Evolutionary conservation across 35 echinoderm and acorn worm species (phyloP).

Genomic region (Strongylocentrotus purpuratus): DNA sequence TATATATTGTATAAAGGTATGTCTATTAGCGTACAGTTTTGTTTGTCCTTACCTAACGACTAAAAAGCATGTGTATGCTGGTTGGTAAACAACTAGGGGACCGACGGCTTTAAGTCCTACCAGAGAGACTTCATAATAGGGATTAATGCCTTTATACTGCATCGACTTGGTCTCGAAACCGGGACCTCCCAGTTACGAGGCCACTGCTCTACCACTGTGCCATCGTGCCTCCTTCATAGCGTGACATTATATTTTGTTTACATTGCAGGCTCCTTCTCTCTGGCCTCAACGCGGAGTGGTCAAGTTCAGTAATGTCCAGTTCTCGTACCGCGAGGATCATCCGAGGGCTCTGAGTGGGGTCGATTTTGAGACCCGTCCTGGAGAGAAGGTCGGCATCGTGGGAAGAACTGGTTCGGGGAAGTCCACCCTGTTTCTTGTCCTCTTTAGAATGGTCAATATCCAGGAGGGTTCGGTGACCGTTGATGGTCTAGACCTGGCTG

Average conservation of each 20-base stretch:
- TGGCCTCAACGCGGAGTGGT: slow-evolving; percentile 56
- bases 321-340: slow-evolving; percentile 56
- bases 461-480: slow-evolving; percentile 54
- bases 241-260: not conserved
- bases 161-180: too few relatives aligned
- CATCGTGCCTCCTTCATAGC: too few relatives aligned
- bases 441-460: slow-evolving; percentile 69
- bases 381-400: slow-evolving; percentile 75
- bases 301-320: slow-evolving; percentile 44
- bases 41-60: too few relatives aligned
- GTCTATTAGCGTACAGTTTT: too few relatives aligned
- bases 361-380: slow-evolving; percentile 56
- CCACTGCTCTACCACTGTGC: not conserved
- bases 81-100: too few relatives aligned
- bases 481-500: slow-evolving; percentile 56
- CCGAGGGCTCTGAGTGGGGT: slow-evolving; percentile 68
- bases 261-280: slow-evolving; percentile 26
- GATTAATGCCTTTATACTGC: not conserved
- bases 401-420: slow-evolving; percentile 76
- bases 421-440: slow-evolving; percentile 58
- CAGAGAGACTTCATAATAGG: not conserved
- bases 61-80: too few relatives aligned
- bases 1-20: too few relatives aligned
- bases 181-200: too few relatives aligned
- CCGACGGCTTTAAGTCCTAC: too few relatives aligned